Conservation (phyloP, 1,140 invertebrate genomes). For the Galendromus occidentalis region DNA sequence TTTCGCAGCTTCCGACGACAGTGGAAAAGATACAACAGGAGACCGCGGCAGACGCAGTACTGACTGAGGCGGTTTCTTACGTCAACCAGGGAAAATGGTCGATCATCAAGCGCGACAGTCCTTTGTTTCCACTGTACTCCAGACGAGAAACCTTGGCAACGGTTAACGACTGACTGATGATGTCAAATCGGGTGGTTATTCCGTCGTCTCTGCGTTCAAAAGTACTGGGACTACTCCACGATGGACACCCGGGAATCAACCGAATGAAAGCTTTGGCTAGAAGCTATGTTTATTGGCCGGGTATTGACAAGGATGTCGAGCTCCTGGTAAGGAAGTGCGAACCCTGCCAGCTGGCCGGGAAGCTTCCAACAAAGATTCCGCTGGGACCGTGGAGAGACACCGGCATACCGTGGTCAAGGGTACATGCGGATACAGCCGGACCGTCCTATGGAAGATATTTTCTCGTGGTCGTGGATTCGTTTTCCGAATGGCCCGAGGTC, state of each 20-base stretch:
- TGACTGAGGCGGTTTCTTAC: background rate
- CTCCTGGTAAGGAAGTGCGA: slow-evolving; percentile 27
- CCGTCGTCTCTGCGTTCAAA: slow-evolving; percentile 17
- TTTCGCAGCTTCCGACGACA: background rate
- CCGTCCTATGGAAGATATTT: slow-evolving; percentile 24
- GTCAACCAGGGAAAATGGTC: background rate
- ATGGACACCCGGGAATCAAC: slow-evolving; percentile 21
- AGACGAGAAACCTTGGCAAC: background rate
- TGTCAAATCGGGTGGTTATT: slow-evolving; percentile 18
- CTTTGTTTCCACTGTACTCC: background rate
- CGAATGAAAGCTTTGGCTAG: slow-evolving; percentile 25
- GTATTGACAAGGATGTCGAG: slow-evolving; percentile 26
- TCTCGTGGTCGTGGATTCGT: slow-evolving; percentile 30
- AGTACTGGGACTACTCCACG: slow-evolving; percentile 23
- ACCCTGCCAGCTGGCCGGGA: slow-evolving; percentile 23
- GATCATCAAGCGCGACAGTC: background rate
- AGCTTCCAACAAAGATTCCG: slow-evolving; percentile 13
- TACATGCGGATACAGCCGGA: slow-evolving; percentile 29
- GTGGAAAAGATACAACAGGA: background rate
- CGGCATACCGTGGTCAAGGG: slow-evolving; percentile 21
- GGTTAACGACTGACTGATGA: background rate
- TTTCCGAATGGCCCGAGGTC: slow-evolving; percentile 34
- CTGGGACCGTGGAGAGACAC: slow-evolving; percentile 19
- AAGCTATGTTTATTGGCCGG: slow-evolving; percentile 24
- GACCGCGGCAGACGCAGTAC: background rate